A percentile compares a stretch with the other conserved stretches of the same genome.
phyloP scores from a whole-genome alignment of 2,888 invertebrate species.

The Apamea anceps region DNA sequence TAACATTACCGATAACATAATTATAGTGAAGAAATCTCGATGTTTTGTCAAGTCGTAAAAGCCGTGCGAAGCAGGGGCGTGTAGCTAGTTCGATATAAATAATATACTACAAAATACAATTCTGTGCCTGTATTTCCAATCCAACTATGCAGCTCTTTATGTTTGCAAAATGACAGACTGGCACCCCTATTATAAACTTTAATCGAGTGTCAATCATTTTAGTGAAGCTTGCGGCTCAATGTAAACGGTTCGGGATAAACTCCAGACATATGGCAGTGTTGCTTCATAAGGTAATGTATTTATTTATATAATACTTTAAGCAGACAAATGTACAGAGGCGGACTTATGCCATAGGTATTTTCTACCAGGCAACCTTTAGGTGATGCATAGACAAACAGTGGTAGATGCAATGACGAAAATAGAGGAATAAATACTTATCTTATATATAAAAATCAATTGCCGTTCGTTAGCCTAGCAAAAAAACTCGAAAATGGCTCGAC shows the following conservation, averaged over 20 bases:
- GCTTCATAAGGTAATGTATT: not conserved
- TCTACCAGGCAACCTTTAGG: not conserved
- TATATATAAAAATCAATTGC: too few relatives aligned
- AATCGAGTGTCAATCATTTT: constrained; percentile 51
- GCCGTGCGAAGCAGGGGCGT: not conserved
- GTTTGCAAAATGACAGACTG: constrained; percentile 10
- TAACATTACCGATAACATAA: too few relatives aligned
- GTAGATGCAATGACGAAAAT: too few relatives aligned
- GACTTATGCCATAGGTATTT: not conserved
- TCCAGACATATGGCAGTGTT: constrained; percentile 10
- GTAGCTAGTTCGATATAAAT: too few relatives aligned
- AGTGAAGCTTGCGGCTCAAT: constrained; percentile 31
- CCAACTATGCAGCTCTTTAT: not conserved
- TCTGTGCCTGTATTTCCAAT: not conserved
- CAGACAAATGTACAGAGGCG: not conserved
- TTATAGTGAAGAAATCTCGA: not conserved
- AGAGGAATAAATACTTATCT: too few relatives aligned
- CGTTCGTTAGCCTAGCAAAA: too few relatives aligned
- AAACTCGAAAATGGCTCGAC: too few relatives aligned
- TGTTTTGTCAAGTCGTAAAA: not conserved
- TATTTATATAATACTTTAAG: not conserved
- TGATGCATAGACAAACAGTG: too few relatives aligned
- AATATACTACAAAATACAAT: not conserved
- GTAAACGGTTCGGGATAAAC: constrained; percentile 15
- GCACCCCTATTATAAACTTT: constrained; percentile 27